These are phyloP conservation scores for Dermochelys coriacea DNA, from an alignment of 2,797 vertebrate genomes.

Conservation along the genomic window DNA sequence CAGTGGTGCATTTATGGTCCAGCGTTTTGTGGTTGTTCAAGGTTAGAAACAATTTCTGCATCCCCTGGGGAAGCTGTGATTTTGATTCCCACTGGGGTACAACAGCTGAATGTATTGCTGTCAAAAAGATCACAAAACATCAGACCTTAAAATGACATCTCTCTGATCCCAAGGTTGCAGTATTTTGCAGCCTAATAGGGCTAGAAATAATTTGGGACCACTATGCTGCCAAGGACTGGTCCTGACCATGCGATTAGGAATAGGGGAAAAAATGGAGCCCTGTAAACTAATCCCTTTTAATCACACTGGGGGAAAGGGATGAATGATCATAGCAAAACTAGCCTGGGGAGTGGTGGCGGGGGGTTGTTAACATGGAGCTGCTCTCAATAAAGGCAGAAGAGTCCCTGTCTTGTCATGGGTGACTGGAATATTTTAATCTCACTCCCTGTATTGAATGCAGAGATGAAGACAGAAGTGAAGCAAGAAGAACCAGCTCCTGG, in stretches of 20 bases:
- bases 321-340: neutral
- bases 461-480: constrained; percentile 83
- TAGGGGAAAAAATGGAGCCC: neutral
- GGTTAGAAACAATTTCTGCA: neutral
- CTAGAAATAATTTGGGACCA: neutral
- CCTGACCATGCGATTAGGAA: neutral
- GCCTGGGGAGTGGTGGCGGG: neutral
- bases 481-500: constrained; percentile 71
- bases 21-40: neutral
- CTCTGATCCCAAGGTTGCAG: neutral
- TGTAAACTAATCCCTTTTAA: neutral
- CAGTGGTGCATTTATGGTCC: neutral
- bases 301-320: neutral
- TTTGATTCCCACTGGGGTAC: neutral
- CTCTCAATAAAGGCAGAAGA: neutral
- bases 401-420: neutral
- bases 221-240: neutral
- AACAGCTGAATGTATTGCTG: neutral
- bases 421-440: neutral
- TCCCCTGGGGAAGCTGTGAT: neutral
- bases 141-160: neutral
- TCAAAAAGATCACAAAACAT: neutral
- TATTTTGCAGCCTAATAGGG: neutral
- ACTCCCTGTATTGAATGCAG: constrained; percentile 46
- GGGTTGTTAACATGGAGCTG: neutral